Conservation (phyloP, 1,140 invertebrate genomes). For the Sogatella furcifera region DNA sequence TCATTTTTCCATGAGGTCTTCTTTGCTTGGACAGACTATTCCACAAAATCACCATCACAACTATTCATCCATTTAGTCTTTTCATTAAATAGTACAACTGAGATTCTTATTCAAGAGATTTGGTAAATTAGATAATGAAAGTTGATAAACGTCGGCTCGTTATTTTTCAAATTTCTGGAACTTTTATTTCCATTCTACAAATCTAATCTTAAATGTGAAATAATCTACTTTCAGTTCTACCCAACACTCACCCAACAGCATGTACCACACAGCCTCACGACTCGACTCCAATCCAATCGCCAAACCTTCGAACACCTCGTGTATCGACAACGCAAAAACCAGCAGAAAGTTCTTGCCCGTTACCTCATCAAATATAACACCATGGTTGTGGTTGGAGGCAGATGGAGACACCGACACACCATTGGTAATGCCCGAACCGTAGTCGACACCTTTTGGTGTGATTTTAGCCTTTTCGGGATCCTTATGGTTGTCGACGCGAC, state of each 20-base stretch:
- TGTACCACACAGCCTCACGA: conserved; percentile 33
- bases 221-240: too few relatives aligned
- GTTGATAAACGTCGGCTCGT: too few relatives aligned
- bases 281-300: neutral
- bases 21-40: too few relatives aligned
- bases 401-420: neutral
- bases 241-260: conserved; percentile 70
- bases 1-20: too few relatives aligned
- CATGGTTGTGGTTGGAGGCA: neutral
- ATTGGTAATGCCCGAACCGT: conserved; percentile 5
- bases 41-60: too few relatives aligned
- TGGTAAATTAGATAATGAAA: too few relatives aligned
- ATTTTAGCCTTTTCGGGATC: neutral
- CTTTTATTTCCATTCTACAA: too few relatives aligned
- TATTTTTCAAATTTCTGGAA: too few relatives aligned
- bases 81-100: too few relatives aligned
- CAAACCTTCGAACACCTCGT: conserved; percentile 46
- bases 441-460: neutral
- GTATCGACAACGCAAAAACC: conserved; percentile 47
- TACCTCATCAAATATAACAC: neutral
- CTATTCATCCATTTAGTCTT: too few relatives aligned
- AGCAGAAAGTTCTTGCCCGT: conserved; percentile 35
- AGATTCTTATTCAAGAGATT: too few relatives aligned
- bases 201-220: too few relatives aligned
- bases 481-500: neutral